A percentile compares a stretch with the other conserved stretches of the same genome.
Evolutionary conservation across 2,888 invertebrate genomes (phyloP).

Genomic region (Ariolimax columbianus): DNA sequence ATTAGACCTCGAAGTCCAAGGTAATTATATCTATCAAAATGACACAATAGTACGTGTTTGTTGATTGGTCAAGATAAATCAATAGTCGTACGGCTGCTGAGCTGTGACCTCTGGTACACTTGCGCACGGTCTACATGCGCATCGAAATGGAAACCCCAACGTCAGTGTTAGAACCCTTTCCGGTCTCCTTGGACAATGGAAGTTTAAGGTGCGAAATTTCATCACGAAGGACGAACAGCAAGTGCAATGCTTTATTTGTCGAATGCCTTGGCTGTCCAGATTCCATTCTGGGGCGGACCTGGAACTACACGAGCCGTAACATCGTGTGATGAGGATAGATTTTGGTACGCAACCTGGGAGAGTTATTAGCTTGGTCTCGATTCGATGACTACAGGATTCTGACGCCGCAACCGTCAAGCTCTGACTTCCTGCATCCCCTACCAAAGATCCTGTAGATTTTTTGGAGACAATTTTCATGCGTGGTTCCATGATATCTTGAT

Average conservation of each 20-base stretch:
- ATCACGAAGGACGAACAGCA: conserved; percentile 56
- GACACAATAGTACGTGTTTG: too few species aligned
- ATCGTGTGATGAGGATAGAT: conserved; percentile 45
- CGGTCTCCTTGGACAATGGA: conserved; percentile 50
- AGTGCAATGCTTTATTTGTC: conserved; percentile 56
- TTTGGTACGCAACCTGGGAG: conserved; percentile 53
- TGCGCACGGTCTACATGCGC: conserved; percentile 60
- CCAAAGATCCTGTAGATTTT: background rate
- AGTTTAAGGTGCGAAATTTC: conserved; percentile 32
- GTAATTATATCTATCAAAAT: too few species aligned
- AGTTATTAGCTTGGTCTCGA: conserved; percentile 30
- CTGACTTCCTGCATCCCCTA: background rate
- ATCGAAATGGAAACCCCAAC: conserved; percentile 50
- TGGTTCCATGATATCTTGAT: background rate
- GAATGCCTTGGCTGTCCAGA: conserved; percentile 47
- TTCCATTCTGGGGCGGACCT: conserved; percentile 57
- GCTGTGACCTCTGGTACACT: conserved; percentile 47
- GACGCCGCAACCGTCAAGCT: background rate
- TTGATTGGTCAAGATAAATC: too few species aligned
- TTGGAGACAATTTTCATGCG: background rate
- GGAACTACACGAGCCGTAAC: conserved; percentile 57
- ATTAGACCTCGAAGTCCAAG: too few species aligned
- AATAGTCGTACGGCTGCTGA: conserved; percentile 52
- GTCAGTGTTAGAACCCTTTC: background rate
- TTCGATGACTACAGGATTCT: conserved; percentile 1